phyloP scores from a whole-genome alignment of 2,888 invertebrate species.

The Empis stercorea region DNA sequence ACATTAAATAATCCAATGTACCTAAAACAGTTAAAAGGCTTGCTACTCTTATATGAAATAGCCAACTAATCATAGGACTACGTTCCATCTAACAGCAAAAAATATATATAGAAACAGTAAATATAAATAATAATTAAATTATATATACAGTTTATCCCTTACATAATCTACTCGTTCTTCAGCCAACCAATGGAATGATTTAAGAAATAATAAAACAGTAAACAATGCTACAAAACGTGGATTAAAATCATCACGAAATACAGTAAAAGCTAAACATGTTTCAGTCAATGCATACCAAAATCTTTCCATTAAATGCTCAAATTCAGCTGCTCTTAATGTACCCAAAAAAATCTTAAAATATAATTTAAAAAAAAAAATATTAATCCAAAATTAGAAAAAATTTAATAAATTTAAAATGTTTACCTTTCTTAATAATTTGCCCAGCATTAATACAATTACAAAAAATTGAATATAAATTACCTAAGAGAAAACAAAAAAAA shows the following conservation, averaged over 20 bases:
- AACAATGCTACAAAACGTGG: constrained; percentile 96
- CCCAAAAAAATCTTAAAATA: constrained; percentile 66
- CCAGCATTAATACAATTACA: constrained; percentile 82
- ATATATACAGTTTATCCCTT: constrained; percentile 39
- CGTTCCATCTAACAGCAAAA: constrained; percentile 77
- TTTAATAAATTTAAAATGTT: background rate
- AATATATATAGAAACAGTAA: too few relatives aligned
- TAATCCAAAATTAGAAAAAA: background rate
- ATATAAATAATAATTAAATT: background rate
- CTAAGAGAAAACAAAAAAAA: constrained; percentile 38
- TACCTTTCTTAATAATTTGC: constrained; percentile 82
- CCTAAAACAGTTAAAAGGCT: constrained; percentile 72
- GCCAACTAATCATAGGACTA: constrained; percentile 88
- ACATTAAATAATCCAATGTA: constrained; percentile 73
- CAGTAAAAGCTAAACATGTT: constrained; percentile 97
- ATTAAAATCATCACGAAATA: constrained; percentile 97
- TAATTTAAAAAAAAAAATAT: background rate
- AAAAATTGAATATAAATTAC: constrained; percentile 95
- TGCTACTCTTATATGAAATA: constrained; percentile 87
- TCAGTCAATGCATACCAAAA: constrained; percentile 99
- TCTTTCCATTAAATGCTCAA: constrained; percentile 95
- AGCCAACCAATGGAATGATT: constrained; percentile 99
- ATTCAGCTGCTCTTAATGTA: constrained; percentile 85
- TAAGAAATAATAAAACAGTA: constrained; percentile 87
- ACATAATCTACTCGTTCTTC: constrained; percentile 99